phyloP scores from a whole-genome alignment of 2,797 vertebrate species.

The Apogon hyalosoma region DNA sequence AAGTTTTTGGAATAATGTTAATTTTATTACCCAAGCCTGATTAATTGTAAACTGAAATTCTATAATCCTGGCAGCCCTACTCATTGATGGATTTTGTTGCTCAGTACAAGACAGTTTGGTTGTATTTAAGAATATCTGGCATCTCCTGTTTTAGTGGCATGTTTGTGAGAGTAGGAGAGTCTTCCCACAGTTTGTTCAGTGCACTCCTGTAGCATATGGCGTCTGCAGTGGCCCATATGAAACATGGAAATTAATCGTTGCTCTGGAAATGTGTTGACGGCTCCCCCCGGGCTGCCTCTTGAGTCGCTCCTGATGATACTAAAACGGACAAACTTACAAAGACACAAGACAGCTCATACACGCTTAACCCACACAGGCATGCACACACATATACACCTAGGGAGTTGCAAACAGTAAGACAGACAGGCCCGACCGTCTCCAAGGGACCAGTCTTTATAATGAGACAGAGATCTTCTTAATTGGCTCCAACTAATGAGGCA shows the following conservation, averaged over 20 bases:
- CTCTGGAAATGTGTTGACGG: constrained; percentile 28
- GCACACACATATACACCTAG: constrained; percentile 37
- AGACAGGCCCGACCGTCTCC: constrained; percentile 74
- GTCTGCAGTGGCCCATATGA: constrained; percentile 27
- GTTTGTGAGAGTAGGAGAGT: constrained; percentile 2
- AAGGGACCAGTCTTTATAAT: constrained; percentile 71
- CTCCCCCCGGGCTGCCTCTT: constrained; percentile 23
- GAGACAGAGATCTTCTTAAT: constrained; percentile 80
- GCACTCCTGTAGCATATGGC: constrained; percentile 28
- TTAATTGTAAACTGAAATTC: no score
- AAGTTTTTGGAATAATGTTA: no score
- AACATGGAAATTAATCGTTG: constrained; percentile 43
- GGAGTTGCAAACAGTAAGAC: constrained; percentile 64
- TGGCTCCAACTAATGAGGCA: constrained; percentile 79
- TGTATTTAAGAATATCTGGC: no score
- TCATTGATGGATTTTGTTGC: no score
- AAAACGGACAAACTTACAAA: constrained; percentile 51
- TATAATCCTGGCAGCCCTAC: no score
- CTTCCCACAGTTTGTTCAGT: constrained; percentile 9
- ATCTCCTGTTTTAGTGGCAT: background rate
- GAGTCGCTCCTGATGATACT: constrained; percentile 46
- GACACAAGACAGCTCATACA: constrained; percentile 42
- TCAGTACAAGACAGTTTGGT: no score
- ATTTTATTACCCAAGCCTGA: no score
- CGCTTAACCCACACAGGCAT: constrained; percentile 17